Evolutionary conservation across 2,113 vertebrate species (phyloP).

Genomic region (Sphyrna mokarran): DNA sequence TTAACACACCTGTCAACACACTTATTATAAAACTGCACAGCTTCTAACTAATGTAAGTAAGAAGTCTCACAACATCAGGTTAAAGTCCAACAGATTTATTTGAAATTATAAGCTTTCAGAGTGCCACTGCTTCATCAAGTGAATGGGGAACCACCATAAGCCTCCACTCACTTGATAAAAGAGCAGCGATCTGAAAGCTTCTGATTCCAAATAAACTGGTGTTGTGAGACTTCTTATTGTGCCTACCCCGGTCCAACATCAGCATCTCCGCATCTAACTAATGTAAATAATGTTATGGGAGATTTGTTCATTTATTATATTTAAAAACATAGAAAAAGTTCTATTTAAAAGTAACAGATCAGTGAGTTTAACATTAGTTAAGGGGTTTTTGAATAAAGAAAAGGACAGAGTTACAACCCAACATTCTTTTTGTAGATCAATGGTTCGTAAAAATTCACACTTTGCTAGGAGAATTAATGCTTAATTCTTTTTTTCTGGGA

Average conservation of each 20-base stretch:
- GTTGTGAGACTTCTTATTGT: too few relatives aligned
- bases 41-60: background rate
- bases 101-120: too few relatives aligned
- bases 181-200: too few relatives aligned
- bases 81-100: too few relatives aligned
- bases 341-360: too few relatives aligned
- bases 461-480: background rate
- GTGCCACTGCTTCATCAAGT: too few relatives aligned
- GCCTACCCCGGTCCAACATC: too few relatives aligned
- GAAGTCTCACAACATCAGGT: too few relatives aligned
- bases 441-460: background rate
- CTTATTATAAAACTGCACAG: background rate
- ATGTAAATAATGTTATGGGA: background rate
- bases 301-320: background rate
- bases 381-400: background rate
- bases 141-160: too few relatives aligned
- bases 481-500: background rate
- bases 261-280: too few relatives aligned
- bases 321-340: background rate
- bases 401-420: background rate
- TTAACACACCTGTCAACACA: background rate
- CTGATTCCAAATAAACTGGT: too few relatives aligned
- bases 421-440: background rate
- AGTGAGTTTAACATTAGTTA: background rate
- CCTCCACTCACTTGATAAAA: too few relatives aligned